These are phyloP conservation scores for Hystrix brachyura DNA, from an alignment of 2,113 vertebrate genomes.

Conservation along the genomic window DNA sequence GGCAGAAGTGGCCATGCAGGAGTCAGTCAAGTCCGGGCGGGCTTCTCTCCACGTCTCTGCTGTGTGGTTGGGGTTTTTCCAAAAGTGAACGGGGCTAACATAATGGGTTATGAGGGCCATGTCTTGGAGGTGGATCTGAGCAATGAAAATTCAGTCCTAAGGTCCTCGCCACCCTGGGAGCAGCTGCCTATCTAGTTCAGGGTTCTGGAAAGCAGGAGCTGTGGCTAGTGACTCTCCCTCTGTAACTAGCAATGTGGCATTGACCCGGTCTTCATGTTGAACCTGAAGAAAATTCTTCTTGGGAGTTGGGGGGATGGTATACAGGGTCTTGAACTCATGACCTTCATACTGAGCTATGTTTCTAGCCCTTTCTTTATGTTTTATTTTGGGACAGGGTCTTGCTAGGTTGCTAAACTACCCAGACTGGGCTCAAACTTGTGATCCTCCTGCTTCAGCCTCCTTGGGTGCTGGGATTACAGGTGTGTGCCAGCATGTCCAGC, in stretches of 20 bases:
- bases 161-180: not conserved
- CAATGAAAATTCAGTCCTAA: not conserved
- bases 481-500: not conserved
- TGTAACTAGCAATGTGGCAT: rapidly evolving
- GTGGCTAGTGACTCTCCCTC: not conserved
- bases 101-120: rapidly evolving
- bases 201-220: not conserved
- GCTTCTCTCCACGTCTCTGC: constrained; percentile 12
- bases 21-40: not conserved
- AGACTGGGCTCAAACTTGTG: not conserved
- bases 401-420: not conserved
- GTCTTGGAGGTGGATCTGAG: not conserved
- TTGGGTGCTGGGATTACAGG: not conserved
- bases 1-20: not conserved
- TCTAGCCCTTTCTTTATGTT: not conserved
- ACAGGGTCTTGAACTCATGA: not conserved
- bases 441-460: not conserved
- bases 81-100: not conserved
- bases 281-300: rapidly evolving
- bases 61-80: not conserved
- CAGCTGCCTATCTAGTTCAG: rapidly evolving
- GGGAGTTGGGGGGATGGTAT: not conserved
- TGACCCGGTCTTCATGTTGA: not conserved
- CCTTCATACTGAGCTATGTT: not conserved
- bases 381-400: not conserved